Percentiles rank a stretch among this genome's conserved stretches.
Conservation (phyloP, 2,797 vertebrate species). For the Pangasius mekongensis region DNA sequence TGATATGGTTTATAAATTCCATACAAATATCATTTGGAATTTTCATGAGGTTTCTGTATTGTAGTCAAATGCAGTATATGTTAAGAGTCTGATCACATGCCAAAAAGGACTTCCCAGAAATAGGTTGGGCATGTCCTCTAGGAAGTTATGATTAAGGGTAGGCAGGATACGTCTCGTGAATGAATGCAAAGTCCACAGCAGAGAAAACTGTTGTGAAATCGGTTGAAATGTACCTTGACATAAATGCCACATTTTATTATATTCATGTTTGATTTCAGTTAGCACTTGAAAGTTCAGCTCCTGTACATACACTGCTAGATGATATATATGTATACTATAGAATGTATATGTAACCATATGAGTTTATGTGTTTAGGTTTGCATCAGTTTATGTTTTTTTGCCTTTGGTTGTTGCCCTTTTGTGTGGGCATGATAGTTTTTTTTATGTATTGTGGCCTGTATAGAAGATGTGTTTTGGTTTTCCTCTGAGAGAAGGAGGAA, state of each 20-base stretch:
- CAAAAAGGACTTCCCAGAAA: constrained; percentile 19
- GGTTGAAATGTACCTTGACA: background rate
- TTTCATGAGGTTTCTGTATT: background rate
- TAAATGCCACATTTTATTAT: background rate
- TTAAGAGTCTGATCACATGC: background rate
- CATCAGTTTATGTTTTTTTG: background rate
- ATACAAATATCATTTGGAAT: background rate
- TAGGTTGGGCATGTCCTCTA: background rate
- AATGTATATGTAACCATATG: background rate
- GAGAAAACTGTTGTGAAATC: constrained; percentile 5
- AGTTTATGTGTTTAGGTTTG: background rate
- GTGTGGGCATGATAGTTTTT: background rate
- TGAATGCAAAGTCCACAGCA: constrained; percentile 39
- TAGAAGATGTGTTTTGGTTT: background rate
- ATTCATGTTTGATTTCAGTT: background rate
- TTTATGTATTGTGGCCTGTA: background rate
- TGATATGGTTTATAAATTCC: background rate
- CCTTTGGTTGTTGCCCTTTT: background rate
- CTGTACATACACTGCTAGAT: background rate
- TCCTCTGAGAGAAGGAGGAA: background rate
- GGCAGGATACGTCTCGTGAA: constrained; percentile 9
- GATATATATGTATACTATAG: background rate
- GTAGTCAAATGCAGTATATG: background rate
- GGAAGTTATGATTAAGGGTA: constrained; percentile 23
- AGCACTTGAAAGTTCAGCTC: background rate